Conservation (phyloP, 2,113 vertebrate genomes). For the Strigops habroptila region DNA sequence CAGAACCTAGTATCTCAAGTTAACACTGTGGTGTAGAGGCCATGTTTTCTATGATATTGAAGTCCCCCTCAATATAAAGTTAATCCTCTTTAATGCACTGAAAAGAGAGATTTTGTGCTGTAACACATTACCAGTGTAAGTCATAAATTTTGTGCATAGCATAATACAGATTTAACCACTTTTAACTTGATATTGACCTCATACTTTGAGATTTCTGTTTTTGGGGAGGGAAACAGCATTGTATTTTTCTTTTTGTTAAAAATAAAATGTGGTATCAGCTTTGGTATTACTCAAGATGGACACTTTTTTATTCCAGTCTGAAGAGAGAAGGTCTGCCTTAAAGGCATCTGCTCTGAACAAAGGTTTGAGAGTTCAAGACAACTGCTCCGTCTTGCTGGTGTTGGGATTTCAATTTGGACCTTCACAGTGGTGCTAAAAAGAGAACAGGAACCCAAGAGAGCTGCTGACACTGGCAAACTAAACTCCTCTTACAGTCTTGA, state of each 20-base stretch:
- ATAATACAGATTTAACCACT: neutral
- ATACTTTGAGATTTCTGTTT: neutral
- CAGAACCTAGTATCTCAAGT: neutral
- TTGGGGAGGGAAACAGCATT: rapidly evolving
- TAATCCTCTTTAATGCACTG: neutral
- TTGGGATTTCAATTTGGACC: neutral
- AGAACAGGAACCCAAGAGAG: neutral
- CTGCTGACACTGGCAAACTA: neutral
- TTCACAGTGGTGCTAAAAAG: neutral
- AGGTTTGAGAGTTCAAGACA: neutral
- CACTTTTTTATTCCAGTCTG: neutral
- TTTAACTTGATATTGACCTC: neutral
- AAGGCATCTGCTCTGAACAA: neutral
- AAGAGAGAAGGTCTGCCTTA: neutral
- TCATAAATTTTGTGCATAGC: neutral
- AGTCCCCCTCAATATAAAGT: neutral
- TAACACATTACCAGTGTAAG: neutral
- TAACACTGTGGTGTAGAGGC: neutral
- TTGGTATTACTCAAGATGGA: neutral
- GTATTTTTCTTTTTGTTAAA: neutral
- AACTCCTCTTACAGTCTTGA: neutral
- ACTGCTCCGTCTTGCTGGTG: neutral
- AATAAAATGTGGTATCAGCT: neutral
- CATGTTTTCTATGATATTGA: neutral
- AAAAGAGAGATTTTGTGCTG: neutral